A percentile compares a stretch with the other conserved stretches of the same genome.
These are phyloP conservation scores for Apis laboriosa DNA, from an alignment of 1,140 invertebrate genomes.

Conservation along the genomic window DNA sequence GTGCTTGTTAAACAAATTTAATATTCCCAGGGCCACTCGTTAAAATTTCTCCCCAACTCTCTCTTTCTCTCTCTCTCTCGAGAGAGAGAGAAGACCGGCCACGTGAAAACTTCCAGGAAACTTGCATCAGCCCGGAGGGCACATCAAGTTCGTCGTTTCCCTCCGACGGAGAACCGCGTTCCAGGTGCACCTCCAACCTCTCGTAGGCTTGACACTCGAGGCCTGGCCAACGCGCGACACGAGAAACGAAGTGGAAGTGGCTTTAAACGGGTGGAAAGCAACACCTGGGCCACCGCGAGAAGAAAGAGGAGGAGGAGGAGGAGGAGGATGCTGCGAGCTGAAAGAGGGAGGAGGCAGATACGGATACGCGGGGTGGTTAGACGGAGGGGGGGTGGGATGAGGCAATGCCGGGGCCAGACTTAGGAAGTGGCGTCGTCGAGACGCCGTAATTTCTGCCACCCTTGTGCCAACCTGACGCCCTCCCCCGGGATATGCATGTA, in stretches of 20 bases:
- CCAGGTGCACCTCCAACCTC: constrained; percentile 19
- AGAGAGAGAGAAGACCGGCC: too few relatives aligned
- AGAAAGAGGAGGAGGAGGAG: too few relatives aligned
- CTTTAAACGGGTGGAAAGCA: constrained; percentile 67
- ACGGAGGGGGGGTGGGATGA: constrained; percentile 36
- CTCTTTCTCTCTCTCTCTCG: too few relatives aligned
- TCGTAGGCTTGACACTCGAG: constrained; percentile 49
- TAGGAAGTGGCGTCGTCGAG: constrained; percentile 75
- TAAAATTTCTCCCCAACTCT: constrained; percentile 27
- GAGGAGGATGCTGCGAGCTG: constrained; percentile 21
- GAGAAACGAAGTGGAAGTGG: constrained; percentile 69
- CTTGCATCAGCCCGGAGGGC: constrained; percentile 76
- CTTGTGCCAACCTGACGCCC: constrained; percentile 73
- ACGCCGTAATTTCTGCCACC: constrained; percentile 76
- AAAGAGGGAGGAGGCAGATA: constrained; percentile 37
- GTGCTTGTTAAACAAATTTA: constrained; percentile 77
- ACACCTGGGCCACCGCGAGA: constrained; percentile 70
- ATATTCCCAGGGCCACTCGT: constrained; percentile 64
- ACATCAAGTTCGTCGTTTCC: constrained; percentile 73
- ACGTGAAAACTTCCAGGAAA: constrained; percentile 72
- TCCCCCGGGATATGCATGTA: constrained; percentile 70
- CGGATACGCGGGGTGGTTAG: constrained; percentile 26
- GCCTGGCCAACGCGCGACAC: constrained; percentile 8
- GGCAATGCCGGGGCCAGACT: constrained; percentile 69
- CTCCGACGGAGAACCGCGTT: constrained; percentile 6